Conservation (phyloP, 2,888 invertebrate species). For the Notodonta dromedarius region DNA sequence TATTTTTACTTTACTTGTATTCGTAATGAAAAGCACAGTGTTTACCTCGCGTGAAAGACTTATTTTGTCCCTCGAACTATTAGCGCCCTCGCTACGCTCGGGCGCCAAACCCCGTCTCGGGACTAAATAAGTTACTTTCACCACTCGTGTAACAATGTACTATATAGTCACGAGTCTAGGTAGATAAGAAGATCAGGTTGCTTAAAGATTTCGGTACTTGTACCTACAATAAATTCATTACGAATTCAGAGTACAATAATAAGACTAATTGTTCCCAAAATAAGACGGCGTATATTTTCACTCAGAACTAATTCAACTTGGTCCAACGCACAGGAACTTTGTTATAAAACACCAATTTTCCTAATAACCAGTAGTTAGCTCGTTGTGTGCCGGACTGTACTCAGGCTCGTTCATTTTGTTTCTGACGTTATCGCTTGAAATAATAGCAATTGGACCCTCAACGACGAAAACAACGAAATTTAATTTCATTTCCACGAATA, state of each 20-base stretch:
- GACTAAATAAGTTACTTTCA: no score
- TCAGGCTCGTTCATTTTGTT: neutral
- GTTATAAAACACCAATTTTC: slow-evolving; percentile 2
- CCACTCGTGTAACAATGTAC: no score
- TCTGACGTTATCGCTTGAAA: neutral
- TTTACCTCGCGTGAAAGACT: no score
- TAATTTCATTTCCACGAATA: slow-evolving; percentile 2
- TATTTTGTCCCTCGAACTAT: no score
- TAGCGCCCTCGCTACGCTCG: no score
- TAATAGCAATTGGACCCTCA: neutral
- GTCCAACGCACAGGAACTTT: neutral
- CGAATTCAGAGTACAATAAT: neutral
- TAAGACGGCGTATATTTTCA: neutral
- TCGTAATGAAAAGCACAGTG: no score
- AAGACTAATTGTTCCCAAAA: neutral
- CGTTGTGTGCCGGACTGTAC: neutral
- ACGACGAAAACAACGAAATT: neutral
- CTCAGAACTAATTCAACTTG: neutral
- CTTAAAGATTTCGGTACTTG: no score
- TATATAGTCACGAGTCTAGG: no score
- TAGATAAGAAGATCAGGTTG: no score
- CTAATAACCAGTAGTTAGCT: slow-evolving; percentile 1
- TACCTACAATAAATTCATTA: no score
- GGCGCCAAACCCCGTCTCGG: no score
- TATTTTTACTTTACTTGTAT: no score